Conservation (phyloP, 37 sponge, comb jelly and placozoan genomes). For the Corticium candelabrum region DNA sequence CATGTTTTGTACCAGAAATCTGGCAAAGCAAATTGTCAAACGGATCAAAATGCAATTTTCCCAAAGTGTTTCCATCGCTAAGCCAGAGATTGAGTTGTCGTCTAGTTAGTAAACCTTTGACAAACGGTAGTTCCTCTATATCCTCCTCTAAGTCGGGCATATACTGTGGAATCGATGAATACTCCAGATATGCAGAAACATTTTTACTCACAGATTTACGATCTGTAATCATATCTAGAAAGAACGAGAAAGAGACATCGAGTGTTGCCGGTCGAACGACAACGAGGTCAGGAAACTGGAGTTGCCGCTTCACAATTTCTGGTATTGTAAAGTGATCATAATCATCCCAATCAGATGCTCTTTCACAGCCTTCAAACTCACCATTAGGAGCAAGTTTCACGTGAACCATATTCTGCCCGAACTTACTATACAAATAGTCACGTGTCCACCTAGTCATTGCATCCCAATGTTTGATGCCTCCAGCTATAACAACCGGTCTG, state of each 20-base stretch:
- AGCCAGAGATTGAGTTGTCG: slow-evolving; percentile 68
- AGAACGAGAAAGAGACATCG: slow-evolving; percentile 52
- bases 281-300: slow-evolving; percentile 55
- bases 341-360: slow-evolving; percentile 28
- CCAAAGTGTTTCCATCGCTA: slow-evolving; percentile 75
- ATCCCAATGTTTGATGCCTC: slow-evolving; percentile 36
- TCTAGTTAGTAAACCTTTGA: slow-evolving; percentile 21
- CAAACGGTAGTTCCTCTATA: slow-evolving; percentile 37
- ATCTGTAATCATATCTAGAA: slow-evolving; percentile 30
- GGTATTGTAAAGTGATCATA: slow-evolving; percentile 38
- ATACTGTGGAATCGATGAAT: slow-evolving; percentile 65
- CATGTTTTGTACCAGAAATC: slow-evolving; percentile 55
- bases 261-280: slow-evolving; percentile 69
- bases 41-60: slow-evolving; percentile 79
- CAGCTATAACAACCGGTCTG: slow-evolving; percentile 54
- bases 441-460: slow-evolving; percentile 55
- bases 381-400: slow-evolving; percentile 61
- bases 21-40: slow-evolving; percentile 71
- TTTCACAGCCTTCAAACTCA: slow-evolving; percentile 66
- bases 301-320: slow-evolving; percentile 26
- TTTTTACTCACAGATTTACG: background rate
- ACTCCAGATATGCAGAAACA: slow-evolving; percentile 65
- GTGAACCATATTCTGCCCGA: slow-evolving; percentile 40
- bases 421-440: slow-evolving; percentile 23
- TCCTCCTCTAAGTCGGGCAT: slow-evolving; percentile 55